phyloP scores from a whole-genome alignment of 2,797 vertebrate species.

The Lycodopsis pacificus region DNA sequence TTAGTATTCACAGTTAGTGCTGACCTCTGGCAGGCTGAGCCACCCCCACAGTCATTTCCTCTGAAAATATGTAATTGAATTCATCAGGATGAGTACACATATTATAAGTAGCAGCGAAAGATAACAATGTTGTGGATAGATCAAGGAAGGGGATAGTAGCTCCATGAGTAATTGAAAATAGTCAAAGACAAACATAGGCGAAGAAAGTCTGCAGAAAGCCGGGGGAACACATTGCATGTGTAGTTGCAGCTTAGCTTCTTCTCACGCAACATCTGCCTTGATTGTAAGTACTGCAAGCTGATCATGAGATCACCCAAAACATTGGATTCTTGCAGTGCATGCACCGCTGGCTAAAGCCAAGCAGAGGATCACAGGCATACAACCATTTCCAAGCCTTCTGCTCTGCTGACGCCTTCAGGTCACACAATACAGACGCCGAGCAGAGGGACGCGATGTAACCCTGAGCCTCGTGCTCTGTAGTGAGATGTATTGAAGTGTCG shows the following conservation, averaged over 20 bases:
- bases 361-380: conserved; percentile 5
- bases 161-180: conserved; percentile 76
- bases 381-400: conserved; percentile 37
- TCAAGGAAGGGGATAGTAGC: conserved; percentile 74
- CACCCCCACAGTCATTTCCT: conserved; percentile 80
- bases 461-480: conserved; percentile 36
- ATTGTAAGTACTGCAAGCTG: conserved; percentile 12
- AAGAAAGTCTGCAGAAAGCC: conserved; percentile 47
- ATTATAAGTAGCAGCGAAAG: conserved; percentile 79
- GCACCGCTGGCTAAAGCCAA: conserved; percentile 11
- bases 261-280: conserved; percentile 4
- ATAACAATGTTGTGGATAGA: conserved; percentile 81
- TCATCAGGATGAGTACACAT: conserved; percentile 84
- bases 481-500: conserved; percentile 63
- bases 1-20: conserved; percentile 82
- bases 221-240: conserved; percentile 28
- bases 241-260: conserved; percentile 10
- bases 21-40: conserved; percentile 79
- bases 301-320: conserved; percentile 20
- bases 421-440: conserved; percentile 33
- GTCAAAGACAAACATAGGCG: conserved; percentile 74
- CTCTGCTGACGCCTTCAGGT: conserved; percentile 29
- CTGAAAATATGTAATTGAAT: conserved; percentile 85
- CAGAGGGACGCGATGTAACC: conserved; percentile 26
- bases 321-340: background rate